phyloP scores from a whole-genome alignment of 2,113 vertebrate species.

The Mesoclemmys tuberculata region DNA sequence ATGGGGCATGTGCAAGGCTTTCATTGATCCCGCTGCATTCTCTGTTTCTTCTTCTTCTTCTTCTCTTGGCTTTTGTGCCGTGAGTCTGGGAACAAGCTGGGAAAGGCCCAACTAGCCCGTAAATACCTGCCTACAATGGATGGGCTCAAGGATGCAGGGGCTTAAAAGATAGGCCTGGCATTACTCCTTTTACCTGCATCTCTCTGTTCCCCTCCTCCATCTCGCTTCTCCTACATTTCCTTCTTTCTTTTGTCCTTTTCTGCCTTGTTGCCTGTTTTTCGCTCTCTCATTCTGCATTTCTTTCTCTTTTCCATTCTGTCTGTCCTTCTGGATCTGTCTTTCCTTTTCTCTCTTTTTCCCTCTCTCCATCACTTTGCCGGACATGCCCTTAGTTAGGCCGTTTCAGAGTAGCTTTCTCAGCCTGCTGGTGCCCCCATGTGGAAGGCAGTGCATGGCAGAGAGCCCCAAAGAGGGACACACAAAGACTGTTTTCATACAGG shows the following conservation, averaged over 20 bases:
- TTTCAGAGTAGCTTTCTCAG: not conserved
- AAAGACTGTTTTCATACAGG: not conserved
- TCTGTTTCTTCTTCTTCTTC: not conserved
- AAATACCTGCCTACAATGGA: conserved; percentile 40
- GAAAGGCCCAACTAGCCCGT: conserved; percentile 81
- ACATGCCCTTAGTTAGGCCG: not conserved
- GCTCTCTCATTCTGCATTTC: not conserved
- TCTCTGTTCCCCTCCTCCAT: not conserved
- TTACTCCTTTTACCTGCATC: not conserved
- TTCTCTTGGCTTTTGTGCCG: conserved; percentile 65
- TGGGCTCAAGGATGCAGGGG: not conserved
- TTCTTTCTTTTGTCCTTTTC: not conserved
- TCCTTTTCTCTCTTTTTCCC: not conserved
- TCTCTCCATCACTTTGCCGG: fast-evolving
- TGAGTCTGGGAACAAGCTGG: conserved; percentile 86
- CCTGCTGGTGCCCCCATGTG: not conserved
- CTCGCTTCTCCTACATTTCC: not conserved
- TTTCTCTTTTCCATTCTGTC: not conserved
- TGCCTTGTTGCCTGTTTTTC: not conserved
- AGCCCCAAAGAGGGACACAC: fast-evolving
- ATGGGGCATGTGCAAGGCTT: conserved; percentile 84
- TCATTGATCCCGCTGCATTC: conserved; percentile 80
- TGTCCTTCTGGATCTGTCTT: fast-evolving
- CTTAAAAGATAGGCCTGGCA: not conserved
- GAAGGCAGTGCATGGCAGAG: fast-evolving